phyloP scores from a whole-genome alignment of 2,888 invertebrate genomes.

The Seira musarum region DNA sequence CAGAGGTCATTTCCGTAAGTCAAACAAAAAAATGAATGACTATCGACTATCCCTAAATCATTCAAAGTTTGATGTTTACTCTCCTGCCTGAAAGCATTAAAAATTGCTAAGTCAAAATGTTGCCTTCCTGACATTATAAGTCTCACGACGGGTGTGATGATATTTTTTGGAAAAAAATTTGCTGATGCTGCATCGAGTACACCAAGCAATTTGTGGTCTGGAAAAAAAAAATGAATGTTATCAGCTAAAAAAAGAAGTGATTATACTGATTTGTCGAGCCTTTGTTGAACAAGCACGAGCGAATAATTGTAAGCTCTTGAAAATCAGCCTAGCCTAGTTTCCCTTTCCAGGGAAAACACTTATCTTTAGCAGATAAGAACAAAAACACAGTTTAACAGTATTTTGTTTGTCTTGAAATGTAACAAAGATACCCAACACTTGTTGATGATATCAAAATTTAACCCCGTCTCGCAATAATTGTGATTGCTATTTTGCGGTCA shows the following conservation, averaged over 20 bases:
- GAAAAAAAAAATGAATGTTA: background rate
- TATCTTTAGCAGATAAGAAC: slow-evolving; percentile 22
- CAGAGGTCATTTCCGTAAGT: slow-evolving; percentile 21
- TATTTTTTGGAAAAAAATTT: too few relatives aligned
- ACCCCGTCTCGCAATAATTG: background rate
- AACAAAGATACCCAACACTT: background rate
- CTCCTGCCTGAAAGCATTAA: too few relatives aligned
- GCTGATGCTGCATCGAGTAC: too few relatives aligned
- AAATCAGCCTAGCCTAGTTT: slow-evolving; percentile 39
- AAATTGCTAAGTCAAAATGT: too few relatives aligned
- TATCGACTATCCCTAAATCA: background rate
- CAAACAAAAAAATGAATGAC: background rate
- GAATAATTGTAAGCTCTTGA: slow-evolving; percentile 19
- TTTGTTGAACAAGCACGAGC: slow-evolving; percentile 25
- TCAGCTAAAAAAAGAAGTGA: background rate
- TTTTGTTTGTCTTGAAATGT: too few relatives aligned
- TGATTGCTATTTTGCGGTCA: too few relatives aligned
- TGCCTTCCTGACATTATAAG: too few relatives aligned
- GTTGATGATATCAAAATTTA: background rate
- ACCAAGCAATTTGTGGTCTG: too few relatives aligned
- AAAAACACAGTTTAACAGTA: background rate
- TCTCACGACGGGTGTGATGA: too few relatives aligned
- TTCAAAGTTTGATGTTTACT: too few relatives aligned
- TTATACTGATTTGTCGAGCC: slow-evolving; percentile 21
- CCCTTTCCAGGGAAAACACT: slow-evolving; percentile 20